Conservation (phyloP, 2,888 invertebrate species). For the Nasonovia ribisnigri region DNA sequence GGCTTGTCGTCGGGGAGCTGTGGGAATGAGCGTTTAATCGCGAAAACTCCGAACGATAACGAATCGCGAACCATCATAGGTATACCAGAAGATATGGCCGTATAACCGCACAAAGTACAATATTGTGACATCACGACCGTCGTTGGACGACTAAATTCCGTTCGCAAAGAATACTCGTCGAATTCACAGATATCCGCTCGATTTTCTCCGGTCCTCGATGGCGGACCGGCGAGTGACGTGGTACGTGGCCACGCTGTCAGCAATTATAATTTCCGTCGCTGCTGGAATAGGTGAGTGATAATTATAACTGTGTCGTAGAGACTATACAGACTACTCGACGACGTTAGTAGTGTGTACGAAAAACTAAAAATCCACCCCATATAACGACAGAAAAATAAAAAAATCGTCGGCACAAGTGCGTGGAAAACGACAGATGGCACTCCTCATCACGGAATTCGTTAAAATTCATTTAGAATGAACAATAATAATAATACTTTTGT, state of each 20-base stretch:
- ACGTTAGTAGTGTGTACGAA: background rate
- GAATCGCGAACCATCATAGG: no score
- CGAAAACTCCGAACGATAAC: background rate
- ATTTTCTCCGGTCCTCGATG: background rate
- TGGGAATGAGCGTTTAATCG: background rate
- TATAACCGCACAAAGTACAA: background rate
- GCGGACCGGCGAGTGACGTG: conserved; percentile 34
- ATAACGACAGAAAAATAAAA: background rate
- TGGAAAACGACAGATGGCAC: background rate
- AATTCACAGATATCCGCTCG: background rate
- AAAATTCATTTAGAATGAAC: background rate
- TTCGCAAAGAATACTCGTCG: background rate
- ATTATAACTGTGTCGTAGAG: background rate
- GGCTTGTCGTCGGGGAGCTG: background rate
- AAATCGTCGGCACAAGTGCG: background rate
- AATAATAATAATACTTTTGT: background rate
- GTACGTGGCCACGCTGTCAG: conserved; percentile 35
- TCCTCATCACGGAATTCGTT: background rate
- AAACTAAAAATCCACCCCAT: background rate
- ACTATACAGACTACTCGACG: background rate
- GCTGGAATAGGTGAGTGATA: conserved; percentile 57
- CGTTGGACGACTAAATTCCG: background rate
- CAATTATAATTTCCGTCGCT: conserved; percentile 43
- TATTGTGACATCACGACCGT: background rate
- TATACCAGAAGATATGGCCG: no score